phyloP scores from a whole-genome alignment of 1,140 invertebrate species.

The Episyrphus balteatus region DNA sequence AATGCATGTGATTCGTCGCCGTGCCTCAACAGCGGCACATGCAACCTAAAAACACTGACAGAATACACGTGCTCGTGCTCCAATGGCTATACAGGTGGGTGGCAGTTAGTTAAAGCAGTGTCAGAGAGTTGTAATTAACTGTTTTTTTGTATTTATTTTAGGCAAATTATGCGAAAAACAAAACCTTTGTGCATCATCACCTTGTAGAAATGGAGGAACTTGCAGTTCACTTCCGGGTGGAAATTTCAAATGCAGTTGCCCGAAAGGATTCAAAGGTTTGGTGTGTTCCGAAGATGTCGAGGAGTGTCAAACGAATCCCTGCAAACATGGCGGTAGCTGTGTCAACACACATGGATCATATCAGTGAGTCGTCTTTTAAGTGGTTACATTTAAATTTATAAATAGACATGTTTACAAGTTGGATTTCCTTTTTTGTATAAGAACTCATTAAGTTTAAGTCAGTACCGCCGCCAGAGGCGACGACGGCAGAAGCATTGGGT shows the following conservation, averaged over 20 bases:
- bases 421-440: too few relatives aligned
- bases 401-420: not conserved
- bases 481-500: too few relatives aligned
- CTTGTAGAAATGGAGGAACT: conserved; percentile 74
- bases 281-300: conserved; percentile 82
- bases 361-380: conserved; percentile 52
- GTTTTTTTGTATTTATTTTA: conserved; percentile 30
- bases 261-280: conserved; percentile 74
- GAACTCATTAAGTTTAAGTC: too few relatives aligned
- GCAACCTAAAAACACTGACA: conserved; percentile 61
- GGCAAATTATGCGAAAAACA: conserved; percentile 76
- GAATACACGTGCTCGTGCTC: conserved; percentile 75
- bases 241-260: conserved; percentile 71
- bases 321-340: conserved; percentile 66
- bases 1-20: conserved; percentile 84
- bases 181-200: conserved; percentile 79
- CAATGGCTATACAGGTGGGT: conserved; percentile 72
- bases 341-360: conserved; percentile 83
- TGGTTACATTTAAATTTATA: not conserved
- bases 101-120: not conserved
- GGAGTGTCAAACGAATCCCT: conserved; percentile 70
- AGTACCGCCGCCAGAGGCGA: too few relatives aligned
- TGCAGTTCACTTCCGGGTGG: conserved; percentile 60
- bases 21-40: conserved; percentile 77
- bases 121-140: not conserved